Evolutionary conservation across 2,113 vertebrate species (phyloP), one percentile per base, ranked within the genome.

Genomic region (Chlamydotis undulata): DNA sequence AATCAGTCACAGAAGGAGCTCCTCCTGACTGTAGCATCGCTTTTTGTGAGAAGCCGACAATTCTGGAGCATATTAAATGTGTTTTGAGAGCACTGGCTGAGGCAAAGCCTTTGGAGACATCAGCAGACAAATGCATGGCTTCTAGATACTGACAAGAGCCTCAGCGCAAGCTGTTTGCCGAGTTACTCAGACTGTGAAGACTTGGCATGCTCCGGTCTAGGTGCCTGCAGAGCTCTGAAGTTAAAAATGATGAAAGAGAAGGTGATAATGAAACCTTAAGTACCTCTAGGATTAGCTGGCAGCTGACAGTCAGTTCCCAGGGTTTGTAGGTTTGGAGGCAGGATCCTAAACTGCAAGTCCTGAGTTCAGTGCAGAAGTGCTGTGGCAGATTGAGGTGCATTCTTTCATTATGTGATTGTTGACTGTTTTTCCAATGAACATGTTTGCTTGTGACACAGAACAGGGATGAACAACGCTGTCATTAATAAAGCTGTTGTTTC

Each of bases 11-110:
- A 49, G 35, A 69, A 85, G 14, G 53, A 13, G 1, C 9, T 75
- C 5, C 21, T 71, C 53, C 25, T 82, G 43, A 29, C 11, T 55
- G 9, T 9, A 65, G 24, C 3, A 1, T n/a, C 1, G 0, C 1
- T 76, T 82, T 91, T 64, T 52, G 33, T 69, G 37, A 88, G 28
- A 49, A 64, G 5, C 15, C 0, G 2, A 55, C 69, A 92, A 83
- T 86, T 86, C 63, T 90, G 83, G 37, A 70, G 24, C 31, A 43
- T 86, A 70, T 80, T 65, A 70, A 57, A 80, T 22, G 7, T 68
- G 24, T 69, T 86, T 96, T 55, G 71, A 89, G 63, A 92, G 23
- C 33, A 13, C 17, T 61, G 82, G 16, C 57, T 83, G 41, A 92
- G 41, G 31, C 25, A 73, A 65, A 90, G 17, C 10, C 50, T 52